phyloP scores from a whole-genome alignment of 2,797 vertebrate species.

The Siniperca undulata region DNA sequence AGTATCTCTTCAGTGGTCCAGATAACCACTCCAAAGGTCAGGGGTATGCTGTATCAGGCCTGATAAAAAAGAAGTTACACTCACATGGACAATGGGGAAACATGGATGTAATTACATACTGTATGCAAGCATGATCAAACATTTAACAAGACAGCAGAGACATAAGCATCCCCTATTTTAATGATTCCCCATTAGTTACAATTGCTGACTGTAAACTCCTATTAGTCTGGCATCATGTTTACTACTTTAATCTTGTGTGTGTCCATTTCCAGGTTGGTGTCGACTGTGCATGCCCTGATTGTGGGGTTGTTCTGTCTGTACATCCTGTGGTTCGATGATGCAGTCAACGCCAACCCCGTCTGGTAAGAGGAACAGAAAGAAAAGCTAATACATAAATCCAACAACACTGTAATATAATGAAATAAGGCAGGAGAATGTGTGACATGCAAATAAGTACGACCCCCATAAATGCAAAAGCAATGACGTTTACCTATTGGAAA shows the following conservation, averaged over 20 bases:
- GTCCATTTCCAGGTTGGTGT: conserved; percentile 80
- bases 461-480: not conserved
- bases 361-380: conserved; percentile 81
- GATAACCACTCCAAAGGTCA: conserved; percentile 76
- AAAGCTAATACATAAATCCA: not conserved
- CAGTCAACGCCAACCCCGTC: conserved; percentile 85
- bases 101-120: conserved; percentile 12
- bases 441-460: not conserved
- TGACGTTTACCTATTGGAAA: not conserved
- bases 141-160: conserved; percentile 1
- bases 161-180: not conserved
- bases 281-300: conserved; percentile 86
- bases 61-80: conserved; percentile 19
- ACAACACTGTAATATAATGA: not conserved
- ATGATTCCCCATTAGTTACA: not conserved
- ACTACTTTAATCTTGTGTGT: conserved; percentile 21
- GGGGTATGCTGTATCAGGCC: conserved; percentile 2
- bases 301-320: conserved; percentile 89
- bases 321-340: conserved; percentile 88
- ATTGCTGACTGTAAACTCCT: not conserved
- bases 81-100: not conserved
- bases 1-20: conserved; percentile 48
- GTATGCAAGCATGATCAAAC: conserved; percentile 5
- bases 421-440: not conserved
- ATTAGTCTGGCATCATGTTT: not conserved